A percentile compares a stretch with the other conserved stretches of the same genome.
Evolutionary conservation across 2,888 invertebrate species (phyloP).

Genomic region (Odiellus spinosus): DNA sequence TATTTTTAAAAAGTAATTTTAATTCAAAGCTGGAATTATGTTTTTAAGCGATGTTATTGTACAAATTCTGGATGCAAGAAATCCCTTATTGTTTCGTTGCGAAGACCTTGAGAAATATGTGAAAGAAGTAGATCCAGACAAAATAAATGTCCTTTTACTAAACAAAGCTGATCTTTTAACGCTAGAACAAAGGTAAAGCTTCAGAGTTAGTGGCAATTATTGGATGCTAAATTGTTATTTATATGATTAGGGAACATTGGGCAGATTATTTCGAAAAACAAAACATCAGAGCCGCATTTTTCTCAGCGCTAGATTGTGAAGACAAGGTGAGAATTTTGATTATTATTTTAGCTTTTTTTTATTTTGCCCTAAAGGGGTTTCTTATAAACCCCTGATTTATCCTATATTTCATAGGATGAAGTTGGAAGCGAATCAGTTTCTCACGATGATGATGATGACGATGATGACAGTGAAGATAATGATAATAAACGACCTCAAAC

Average conservation of each 20-base stretch:
- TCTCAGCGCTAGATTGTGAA: conserved; percentile 50
- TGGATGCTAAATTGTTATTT: conserved; percentile 6
- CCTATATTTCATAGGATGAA: conserved; percentile 26
- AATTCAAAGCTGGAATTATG: no score
- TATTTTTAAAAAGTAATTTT: no score
- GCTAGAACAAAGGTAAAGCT: conserved; percentile 46
- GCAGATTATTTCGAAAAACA: conserved; percentile 60
- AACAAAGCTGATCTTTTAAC: conserved; percentile 92
- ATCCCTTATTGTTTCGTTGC: conserved; percentile 83
- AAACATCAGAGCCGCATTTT: conserved; percentile 63
- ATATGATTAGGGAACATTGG: conserved; percentile 45
- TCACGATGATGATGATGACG: conserved; percentile 20
- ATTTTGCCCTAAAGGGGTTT: no score
- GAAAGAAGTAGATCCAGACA: conserved; percentile 55
- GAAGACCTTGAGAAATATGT: conserved; percentile 78
- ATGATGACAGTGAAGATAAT: conserved; percentile 10
- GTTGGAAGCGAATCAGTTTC: conserved; percentile 29
- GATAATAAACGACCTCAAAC: conserved; percentile 18
- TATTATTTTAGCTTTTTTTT: neutral
- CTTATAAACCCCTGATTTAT: no score
- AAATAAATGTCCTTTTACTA: conserved; percentile 58
- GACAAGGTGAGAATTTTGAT: neutral
- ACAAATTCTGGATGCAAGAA: conserved; percentile 90
- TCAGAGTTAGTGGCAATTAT: neutral
- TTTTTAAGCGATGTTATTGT: conserved; percentile 59